Conservation (phyloP, 2,888 invertebrate genomes). For the Torymus texanus region DNA sequence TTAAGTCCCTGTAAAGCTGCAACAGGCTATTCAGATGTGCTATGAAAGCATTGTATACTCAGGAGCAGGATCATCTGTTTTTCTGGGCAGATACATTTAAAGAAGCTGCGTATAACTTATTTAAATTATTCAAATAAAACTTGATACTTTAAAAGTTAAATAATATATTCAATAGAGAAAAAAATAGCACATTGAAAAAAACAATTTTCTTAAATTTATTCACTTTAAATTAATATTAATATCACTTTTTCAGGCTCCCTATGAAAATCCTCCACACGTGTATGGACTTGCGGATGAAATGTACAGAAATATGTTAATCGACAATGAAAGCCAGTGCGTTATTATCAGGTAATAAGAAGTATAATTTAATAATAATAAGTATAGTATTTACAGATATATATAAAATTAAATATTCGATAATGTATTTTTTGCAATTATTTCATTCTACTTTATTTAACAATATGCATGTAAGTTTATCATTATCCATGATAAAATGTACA, state of each 20-base stretch:
- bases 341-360: conserved; percentile 79
- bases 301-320: conserved; percentile 84
- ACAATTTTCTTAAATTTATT: background rate
- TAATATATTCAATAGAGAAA: too few relatives aligned
- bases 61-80: background rate
- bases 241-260: conserved; percentile 77
- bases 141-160: too few relatives aligned
- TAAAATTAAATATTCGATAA: too few relatives aligned
- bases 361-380: background rate
- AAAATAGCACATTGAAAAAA: too few relatives aligned
- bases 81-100: too few relatives aligned
- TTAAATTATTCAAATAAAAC: too few relatives aligned
- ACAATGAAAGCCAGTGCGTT: conserved; percentile 83
- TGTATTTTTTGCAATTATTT: too few relatives aligned
- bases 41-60: background rate
- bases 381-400: too few relatives aligned
- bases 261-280: conserved; percentile 84
- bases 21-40: conserved; percentile 11
- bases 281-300: conserved; percentile 83
- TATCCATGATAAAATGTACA: too few relatives aligned
- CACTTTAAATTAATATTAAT: background rate
- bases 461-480: too few relatives aligned
- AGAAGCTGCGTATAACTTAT: too few relatives aligned
- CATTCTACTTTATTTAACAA: too few relatives aligned
- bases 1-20: conserved; percentile 38